Base-by-base conservation (phyloP, 2,113 vertebrate genomes). In the Equus quagga region DNA sequence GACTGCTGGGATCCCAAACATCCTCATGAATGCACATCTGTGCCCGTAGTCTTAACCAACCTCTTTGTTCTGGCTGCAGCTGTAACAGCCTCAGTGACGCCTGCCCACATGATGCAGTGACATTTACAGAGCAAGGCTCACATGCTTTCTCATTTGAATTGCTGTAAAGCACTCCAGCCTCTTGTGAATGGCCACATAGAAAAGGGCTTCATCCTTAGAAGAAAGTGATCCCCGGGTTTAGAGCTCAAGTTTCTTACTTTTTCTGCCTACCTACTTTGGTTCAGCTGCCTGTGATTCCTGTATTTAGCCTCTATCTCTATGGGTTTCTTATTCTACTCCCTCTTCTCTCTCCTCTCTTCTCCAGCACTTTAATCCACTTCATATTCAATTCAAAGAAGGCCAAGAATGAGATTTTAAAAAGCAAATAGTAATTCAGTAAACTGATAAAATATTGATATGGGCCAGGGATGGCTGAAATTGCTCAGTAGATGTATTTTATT, bases 381-480 rank as follows among this genome's bases (percentile, higher is more conserved):
- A n/a, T 85, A 14, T 62, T 95, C 87, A 64, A 64, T 33, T 83
- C 58, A 51, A 62, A 92, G n/a, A 87, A 76, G 65, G 21, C 58
- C 75, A 86, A 65, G 19, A 70, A 87, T 75, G 89, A 80, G 36
- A 60, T 96, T 83, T 82, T 87, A 8, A 23, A 96, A 90, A 70
- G 49, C 85, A 86, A 64, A 33, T 58, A 58, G 24, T 54, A 81
- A n/a, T 24, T 54, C n/a, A 49, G 10, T 76, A 81, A 85, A 87
- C 23, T 65, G 82, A 49, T 73, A 78, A 81, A 44, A 64, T 91
- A 44, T 62, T 81, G 18, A n/a, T 26, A 31, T 23, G 64, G 12
- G 19, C 8, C 56, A 78, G 60, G 2, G 36, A 7, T 81, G 17
- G 6, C 49, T 41, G 46, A 76, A 88, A n/a, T 81, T 92, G 41